Conservation (phyloP, 2,113 vertebrate genomes). For the Rhynchopsitta pachyrhyncha region DNA sequence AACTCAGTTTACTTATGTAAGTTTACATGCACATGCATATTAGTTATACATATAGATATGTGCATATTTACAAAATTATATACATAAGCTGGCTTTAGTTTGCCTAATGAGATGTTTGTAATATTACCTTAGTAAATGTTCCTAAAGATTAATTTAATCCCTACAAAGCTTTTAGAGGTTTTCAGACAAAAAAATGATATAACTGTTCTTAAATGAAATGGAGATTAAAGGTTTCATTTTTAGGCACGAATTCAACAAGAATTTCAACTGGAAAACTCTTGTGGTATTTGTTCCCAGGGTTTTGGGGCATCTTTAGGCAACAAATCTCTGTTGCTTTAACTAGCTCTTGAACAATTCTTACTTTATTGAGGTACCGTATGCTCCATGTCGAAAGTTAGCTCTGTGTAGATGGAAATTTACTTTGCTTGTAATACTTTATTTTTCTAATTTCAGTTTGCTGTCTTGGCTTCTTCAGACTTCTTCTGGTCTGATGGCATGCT, state of each 20-base stretch:
- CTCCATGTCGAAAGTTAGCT: background rate
- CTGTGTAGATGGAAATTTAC: background rate
- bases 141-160: background rate
- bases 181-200: background rate
- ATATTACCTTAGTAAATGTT: background rate
- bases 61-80: background rate
- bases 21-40: rapidly evolving
- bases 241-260: background rate
- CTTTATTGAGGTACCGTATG: background rate
- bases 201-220: background rate
- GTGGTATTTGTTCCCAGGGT: background rate
- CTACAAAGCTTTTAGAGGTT: background rate
- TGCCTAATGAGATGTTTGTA: background rate
- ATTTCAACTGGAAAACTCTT: background rate
- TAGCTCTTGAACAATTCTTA: background rate
- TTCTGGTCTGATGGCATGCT: background rate
- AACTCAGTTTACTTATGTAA: rapidly evolving
- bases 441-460: background rate
- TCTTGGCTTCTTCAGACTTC: background rate
- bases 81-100: background rate
- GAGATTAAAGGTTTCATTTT: background rate
- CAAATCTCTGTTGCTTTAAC: background rate
- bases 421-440: background rate
- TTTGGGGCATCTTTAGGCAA: background rate
- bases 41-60: background rate